Conservation (phyloP, 2,797 vertebrate genomes). For the Centropyge bicolor region DNA sequence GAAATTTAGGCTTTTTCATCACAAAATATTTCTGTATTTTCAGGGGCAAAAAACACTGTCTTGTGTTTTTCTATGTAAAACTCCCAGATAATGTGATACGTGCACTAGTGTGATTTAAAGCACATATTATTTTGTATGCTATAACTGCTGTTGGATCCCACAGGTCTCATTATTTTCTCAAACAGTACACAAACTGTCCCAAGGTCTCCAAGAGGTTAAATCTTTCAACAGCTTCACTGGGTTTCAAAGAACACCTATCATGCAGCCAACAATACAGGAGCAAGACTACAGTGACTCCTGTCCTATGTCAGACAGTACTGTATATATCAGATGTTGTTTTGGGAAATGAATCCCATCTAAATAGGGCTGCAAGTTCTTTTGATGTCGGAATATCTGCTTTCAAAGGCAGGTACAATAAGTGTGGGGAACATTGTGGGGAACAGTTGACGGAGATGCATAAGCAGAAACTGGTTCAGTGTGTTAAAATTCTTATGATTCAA, state of each 20-base stretch:
- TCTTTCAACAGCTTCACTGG: slow-evolving; percentile 11
- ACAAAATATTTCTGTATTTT: slow-evolving; percentile 4
- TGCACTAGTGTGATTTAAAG: background rate
- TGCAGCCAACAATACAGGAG: background rate
- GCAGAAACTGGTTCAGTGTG: slow-evolving; percentile 1
- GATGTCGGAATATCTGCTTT: slow-evolving; percentile 21
- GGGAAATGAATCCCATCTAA: slow-evolving; percentile 6
- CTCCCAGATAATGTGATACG: slow-evolving; percentile 6
- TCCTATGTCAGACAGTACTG: slow-evolving; percentile 17
- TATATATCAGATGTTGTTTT: slow-evolving; percentile 38
- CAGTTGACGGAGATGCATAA: slow-evolving; percentile 19
- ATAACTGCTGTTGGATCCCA: background rate
- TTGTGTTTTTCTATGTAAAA: slow-evolving; percentile 5
- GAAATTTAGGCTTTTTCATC: slow-evolving; percentile 1
- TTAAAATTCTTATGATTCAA: slow-evolving; percentile 2
- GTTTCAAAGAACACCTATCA: slow-evolving; percentile 3
- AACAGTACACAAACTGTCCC: slow-evolving; percentile 10
- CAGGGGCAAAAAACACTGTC: background rate
- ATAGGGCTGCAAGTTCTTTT: slow-evolving; percentile 16
- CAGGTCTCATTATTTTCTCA: background rate
- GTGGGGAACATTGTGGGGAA: slow-evolving; percentile 1
- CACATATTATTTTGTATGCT: slow-evolving; percentile 6
- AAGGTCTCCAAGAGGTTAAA: slow-evolving; percentile 20
- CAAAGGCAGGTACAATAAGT: slow-evolving; percentile 19
- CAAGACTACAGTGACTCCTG: slow-evolving; percentile 10